A percentile compares a stretch with the other conserved stretches of the same genome.
phyloP scores from a whole-genome alignment of 2,888 invertebrate genomes.

The Salticus scenicus region DNA sequence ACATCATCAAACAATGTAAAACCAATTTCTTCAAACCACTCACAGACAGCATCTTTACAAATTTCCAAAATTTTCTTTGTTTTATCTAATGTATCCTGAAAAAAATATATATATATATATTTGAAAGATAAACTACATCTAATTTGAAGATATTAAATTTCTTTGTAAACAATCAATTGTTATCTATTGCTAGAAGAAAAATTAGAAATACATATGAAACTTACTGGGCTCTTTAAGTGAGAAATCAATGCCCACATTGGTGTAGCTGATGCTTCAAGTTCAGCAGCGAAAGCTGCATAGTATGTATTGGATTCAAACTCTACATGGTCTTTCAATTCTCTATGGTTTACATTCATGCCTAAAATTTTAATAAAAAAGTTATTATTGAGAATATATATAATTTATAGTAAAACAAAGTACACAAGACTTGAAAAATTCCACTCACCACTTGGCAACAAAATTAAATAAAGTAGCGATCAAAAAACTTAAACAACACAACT shows the following conservation, averaged over 20 bases:
- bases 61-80: conserved; percentile 85
- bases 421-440: no score
- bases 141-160: background rate
- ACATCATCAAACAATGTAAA: conserved; percentile 83
- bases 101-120: background rate
- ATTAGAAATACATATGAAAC: no score
- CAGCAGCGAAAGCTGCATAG: conserved; percentile 97
- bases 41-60: conserved; percentile 86
- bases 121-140: background rate
- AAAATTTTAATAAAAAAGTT: conserved; percentile 20
- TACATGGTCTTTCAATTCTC: conserved; percentile 92
- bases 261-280: conserved; percentile 96
- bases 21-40: conserved; percentile 90
- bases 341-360: conserved; percentile 97
- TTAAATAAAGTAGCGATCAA: no score
- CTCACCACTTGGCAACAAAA: no score
- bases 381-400: no score
- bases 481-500: no score
- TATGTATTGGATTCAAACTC: conserved; percentile 98
- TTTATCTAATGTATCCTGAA: conserved; percentile 79
- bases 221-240: conserved; percentile 85
- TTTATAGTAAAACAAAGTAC: no score
- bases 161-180: no score
- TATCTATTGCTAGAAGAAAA: no score
- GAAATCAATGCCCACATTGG: conserved; percentile 98